These are phyloP conservation scores for Castor canadensis DNA, from an alignment of 2,113 vertebrate species.

Conservation along the genomic window DNA sequence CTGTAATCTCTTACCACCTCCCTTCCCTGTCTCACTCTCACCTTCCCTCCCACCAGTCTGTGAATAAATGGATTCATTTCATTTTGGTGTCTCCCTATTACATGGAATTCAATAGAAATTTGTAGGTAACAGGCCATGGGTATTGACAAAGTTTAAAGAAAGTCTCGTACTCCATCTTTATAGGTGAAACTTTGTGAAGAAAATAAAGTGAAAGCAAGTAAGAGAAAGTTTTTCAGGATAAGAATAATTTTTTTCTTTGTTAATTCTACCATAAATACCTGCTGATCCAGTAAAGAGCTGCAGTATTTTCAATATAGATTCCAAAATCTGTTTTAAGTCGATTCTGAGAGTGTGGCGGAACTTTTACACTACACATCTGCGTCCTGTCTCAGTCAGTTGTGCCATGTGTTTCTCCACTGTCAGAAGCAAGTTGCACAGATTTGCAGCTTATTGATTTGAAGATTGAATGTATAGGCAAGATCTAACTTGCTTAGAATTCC, in stretches of 20 bases:
- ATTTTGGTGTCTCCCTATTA: neutral
- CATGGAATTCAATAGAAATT: neutral
- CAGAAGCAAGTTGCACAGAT: constrained; percentile 29
- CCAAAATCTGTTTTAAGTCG: neutral
- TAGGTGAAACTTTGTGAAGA: neutral
- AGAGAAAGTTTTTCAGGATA: neutral
- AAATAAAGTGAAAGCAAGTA: neutral
- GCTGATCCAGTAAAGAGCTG: neutral
- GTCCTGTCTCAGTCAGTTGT: neutral
- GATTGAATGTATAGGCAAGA: constrained; percentile 73
- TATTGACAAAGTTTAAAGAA: neutral
- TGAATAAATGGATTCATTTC: neutral
- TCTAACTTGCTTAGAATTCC: constrained; percentile 78
- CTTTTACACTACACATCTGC: neutral
- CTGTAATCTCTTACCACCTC: no score
- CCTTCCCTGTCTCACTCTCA: accelerated
- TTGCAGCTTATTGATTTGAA: constrained; percentile 64
- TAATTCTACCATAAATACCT: neutral
- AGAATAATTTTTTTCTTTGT: neutral
- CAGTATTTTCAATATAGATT: neutral
- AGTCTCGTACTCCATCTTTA: neutral
- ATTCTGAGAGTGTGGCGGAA: neutral
- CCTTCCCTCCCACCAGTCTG: neutral
- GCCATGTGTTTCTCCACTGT: neutral
- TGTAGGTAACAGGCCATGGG: neutral